Evolutionary conservation across 1,140 invertebrate genomes (phyloP), one percentile per base, ranked within the genome.

Genomic region (Maconellicoccus hirsutus): DNA sequence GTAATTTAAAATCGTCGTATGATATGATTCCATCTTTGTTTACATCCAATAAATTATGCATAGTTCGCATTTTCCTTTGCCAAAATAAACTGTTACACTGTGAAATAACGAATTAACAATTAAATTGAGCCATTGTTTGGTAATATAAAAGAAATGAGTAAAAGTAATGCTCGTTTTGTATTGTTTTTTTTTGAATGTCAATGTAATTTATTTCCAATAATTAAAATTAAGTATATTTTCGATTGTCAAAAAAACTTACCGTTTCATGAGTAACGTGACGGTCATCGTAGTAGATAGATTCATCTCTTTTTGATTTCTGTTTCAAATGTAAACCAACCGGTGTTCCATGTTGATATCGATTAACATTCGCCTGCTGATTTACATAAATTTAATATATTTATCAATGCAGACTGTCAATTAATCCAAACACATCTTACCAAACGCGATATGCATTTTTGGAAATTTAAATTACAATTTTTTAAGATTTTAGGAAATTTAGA

Each of bases 21-120:
- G 89, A 90, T 73, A 92, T 77, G 63, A 92, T 84, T n/a, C 90
- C 89, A 76, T 92, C 90, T 77, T 91, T 91, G 78, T 92, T 91
- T 6, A 92, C 83, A 77, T 92, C 90, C 74, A 92, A 79, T 74
- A 91, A 86, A 73, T 85, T 85, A 78, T 92, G 89, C 66, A 91
- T 82, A 19, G 88, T 90, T 29, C 93, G 87, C 84, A 96, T 94
- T 79, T 94, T 93, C 74, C 87, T 83, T 72, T 87, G 82, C 93
- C 93, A 96, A 26, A 25, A 66, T 23, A 26, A 23, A 16, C 61
- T 66, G 19, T 52, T 59, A 71, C 19, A 8, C 25, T 71, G 38
- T 19, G 19, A 71, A 42, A 8, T 16, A 52, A 52, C 6, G n/a
- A 52, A 19, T 52, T 16, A 16, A 52, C 6, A 16, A 7, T 7